Conservation (phyloP, 1,140 invertebrate genomes). For the Orius insidiosus region DNA sequence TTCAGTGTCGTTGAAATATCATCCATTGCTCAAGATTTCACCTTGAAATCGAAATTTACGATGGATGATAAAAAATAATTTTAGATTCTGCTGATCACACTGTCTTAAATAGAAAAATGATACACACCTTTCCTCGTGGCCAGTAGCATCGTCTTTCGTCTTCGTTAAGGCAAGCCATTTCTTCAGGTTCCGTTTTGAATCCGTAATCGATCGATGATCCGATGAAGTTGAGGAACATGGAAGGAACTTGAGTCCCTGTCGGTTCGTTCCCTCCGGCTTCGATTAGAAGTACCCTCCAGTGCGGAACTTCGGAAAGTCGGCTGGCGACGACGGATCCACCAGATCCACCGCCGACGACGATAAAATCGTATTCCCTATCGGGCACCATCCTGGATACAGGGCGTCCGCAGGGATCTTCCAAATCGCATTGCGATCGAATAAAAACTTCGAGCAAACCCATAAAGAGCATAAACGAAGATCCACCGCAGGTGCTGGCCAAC, state of each 20-base stretch:
- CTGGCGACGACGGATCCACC: constrained; percentile 55
- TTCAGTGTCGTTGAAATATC: too few relatives aligned
- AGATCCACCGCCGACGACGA: constrained; percentile 74
- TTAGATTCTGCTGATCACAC: too few relatives aligned
- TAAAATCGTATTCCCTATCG: constrained; percentile 60
- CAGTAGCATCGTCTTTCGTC: constrained; percentile 56
- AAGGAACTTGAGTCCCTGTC: constrained; percentile 64
- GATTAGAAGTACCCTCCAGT: constrained; percentile 60
- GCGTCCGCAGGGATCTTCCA: constrained; percentile 65
- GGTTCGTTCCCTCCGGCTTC: constrained; percentile 71
- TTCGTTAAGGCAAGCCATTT: constrained; percentile 59
- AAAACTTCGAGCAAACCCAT: constrained; percentile 73
- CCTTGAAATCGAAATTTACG: too few relatives aligned
- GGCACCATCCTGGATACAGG: constrained; percentile 37
- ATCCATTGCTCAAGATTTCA: too few relatives aligned
- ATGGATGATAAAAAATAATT: too few relatives aligned
- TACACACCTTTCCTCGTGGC: constrained; percentile 59
- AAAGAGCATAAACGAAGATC: constrained; percentile 66
- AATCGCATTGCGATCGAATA: constrained; percentile 60
- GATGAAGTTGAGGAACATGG: constrained; percentile 68
- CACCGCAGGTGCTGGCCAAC: constrained; percentile 59
- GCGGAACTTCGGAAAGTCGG: constrained; percentile 48
- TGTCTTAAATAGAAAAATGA: too few relatives aligned
- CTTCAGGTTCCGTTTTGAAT: constrained; percentile 71
- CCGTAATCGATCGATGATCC: constrained; percentile 73